A percentile compares a stretch with the other conserved stretches of the same genome.
phyloP scores from a whole-genome alignment of 2,888 invertebrate species.

The Nemapogon koenigi region DNA sequence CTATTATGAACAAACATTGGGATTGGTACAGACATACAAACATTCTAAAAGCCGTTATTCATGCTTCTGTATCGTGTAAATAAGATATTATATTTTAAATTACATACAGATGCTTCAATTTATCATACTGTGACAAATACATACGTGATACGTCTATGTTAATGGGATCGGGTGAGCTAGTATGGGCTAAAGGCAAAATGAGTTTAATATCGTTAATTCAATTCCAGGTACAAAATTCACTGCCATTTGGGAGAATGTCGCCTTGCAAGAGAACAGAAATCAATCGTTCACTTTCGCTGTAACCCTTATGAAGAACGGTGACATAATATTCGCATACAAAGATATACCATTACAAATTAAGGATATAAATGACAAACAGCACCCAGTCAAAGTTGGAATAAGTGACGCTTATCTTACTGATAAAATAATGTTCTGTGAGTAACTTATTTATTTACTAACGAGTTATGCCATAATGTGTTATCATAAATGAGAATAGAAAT shows the following conservation, averaged over 20 bases:
- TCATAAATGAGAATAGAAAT: too few relatives aligned
- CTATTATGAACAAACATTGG: too few relatives aligned
- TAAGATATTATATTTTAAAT: too few relatives aligned
- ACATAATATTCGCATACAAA: conserved; percentile 92
- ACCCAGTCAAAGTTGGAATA: conserved; percentile 97
- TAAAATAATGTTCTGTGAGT: conserved; percentile 82
- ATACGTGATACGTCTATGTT: too few relatives aligned
- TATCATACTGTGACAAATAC: too few relatives aligned
- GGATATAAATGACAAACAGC: conserved; percentile 80
- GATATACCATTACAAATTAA: conserved; percentile 79
- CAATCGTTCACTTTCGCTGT: conserved; percentile 92
- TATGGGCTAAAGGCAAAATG: too few relatives aligned
- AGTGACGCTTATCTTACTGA: conserved; percentile 98
- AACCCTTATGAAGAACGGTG: conserved; percentile 84
- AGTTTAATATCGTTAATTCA: too few relatives aligned
- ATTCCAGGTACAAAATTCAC: conserved; percentile 83
- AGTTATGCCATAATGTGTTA: not conserved
- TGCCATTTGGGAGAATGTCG: conserved; percentile 93
- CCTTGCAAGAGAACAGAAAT: conserved; percentile 77
- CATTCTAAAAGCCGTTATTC: too few relatives aligned
- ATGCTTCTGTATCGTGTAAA: too few relatives aligned
- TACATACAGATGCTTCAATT: too few relatives aligned
- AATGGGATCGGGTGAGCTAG: too few relatives aligned
- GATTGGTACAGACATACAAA: too few relatives aligned
- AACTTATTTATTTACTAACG: conserved; percentile 3